Evolutionary conservation across 2,797 vertebrate species (phyloP).

Genomic region (Syncerus caffer): DNA sequence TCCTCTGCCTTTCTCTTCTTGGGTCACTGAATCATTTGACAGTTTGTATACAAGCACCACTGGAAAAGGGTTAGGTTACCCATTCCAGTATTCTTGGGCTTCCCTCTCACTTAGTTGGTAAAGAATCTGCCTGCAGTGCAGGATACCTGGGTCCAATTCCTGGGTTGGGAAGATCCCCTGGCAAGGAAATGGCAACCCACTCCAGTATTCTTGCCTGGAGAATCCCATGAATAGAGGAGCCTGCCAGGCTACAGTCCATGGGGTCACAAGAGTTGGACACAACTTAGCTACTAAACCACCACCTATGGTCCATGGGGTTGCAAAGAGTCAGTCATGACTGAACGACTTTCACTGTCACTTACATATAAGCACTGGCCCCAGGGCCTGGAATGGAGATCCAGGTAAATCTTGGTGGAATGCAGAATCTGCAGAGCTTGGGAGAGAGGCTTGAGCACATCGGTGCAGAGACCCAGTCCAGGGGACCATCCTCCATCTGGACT

Average conservation of each 20-base stretch:
- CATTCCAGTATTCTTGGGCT: neutral
- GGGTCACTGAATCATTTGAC: neutral
- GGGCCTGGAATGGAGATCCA: too few relatives aligned
- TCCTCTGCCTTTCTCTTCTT: neutral
- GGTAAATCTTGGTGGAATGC: neutral
- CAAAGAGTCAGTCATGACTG: neutral
- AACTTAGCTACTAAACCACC: neutral
- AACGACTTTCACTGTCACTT: neutral
- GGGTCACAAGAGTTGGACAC: neutral
- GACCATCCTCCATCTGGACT: neutral
- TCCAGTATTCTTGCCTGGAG: neutral
- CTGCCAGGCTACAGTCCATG: neutral
- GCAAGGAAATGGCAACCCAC: neutral
- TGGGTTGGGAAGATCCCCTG: neutral
- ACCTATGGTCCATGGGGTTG: neutral
- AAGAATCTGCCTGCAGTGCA: neutral
- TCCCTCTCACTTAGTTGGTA: neutral
- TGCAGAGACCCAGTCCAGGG: neutral
- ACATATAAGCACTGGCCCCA: neutral
- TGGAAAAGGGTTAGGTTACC: neutral
- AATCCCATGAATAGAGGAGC: neutral
- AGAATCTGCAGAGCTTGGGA: neutral
- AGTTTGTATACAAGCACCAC: rapidly evolving
- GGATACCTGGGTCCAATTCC: rapidly evolving
- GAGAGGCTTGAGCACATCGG: neutral